A percentile compares a stretch with the other conserved stretches of the same genome.
phyloP scores from a whole-genome alignment of 2,888 invertebrate species.

The Panopea generosa region DNA sequence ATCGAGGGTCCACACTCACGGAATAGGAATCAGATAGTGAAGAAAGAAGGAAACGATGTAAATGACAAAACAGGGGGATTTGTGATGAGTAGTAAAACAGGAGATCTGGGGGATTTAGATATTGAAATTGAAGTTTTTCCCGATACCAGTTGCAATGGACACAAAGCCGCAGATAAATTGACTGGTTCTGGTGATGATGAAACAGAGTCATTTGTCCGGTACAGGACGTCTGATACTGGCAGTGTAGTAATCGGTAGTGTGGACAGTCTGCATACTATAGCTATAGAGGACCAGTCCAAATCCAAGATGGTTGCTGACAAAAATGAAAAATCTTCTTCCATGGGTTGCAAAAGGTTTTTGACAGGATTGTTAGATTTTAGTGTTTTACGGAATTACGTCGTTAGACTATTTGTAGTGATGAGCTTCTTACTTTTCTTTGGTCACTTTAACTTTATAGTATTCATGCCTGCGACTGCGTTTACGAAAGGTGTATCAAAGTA shows the following conservation, averaged over 20 bases:
- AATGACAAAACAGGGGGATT: not conserved
- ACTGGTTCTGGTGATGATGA: not conserved
- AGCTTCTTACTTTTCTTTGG: conserved; percentile 77
- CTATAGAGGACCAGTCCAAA: conserved; percentile 27
- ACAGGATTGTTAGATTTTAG: conserved; percentile 69
- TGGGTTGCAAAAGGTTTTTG: conserved; percentile 32
- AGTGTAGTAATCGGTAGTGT: conserved; percentile 69
- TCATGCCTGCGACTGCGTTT: conserved; percentile 69
- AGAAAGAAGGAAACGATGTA: not conserved
- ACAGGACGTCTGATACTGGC: conserved; percentile 59
- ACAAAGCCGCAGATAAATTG: too few species aligned
- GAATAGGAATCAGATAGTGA: not conserved
- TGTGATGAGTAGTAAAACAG: not conserved
- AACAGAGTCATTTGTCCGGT: not conserved
- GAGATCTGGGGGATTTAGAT: not conserved
- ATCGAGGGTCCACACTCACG: conserved; percentile 2
- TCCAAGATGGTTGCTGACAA: conserved; percentile 18
- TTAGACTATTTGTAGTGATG: conserved; percentile 66
- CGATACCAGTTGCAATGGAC: too few species aligned
- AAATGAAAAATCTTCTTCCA: conserved; percentile 12
- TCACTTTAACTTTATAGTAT: conserved; percentile 77
- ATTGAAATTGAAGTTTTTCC: too few species aligned
- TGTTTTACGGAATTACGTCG: conserved; percentile 69
- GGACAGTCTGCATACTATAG: conserved; percentile 56
- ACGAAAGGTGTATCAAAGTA: conserved; percentile 65